Base-by-base conservation (phyloP, 1,140 invertebrate species). In the Drosophila kurseongensis region DNA sequence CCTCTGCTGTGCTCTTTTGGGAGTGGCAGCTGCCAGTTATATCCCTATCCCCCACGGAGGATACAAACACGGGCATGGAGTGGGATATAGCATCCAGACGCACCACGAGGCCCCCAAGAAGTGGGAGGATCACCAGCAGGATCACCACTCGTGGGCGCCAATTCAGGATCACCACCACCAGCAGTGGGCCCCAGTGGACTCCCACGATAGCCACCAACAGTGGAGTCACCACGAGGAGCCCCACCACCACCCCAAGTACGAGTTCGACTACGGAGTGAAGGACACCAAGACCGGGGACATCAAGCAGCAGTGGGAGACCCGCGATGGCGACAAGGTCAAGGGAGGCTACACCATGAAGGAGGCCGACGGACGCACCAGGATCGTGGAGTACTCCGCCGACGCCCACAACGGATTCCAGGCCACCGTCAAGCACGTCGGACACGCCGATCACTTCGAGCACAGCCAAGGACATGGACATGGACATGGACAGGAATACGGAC, bases 271-370 rank as follows among this genome's bases (percentile, higher is more conserved):
- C 90, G 95, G 95, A 38, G 95, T 96, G 7, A 94, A 95, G 75
- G 96, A 96, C 88, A 94, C 94, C 48, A 94, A 95, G 91, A 96
- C 95, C 45, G 95, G 96, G 74, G 95, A 96, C 88, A 94, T 95
- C 69, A 95, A 96, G 92, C 94, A 93, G 84, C 94, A 95, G 80
- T 94, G 94, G 92, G 95, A 95, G 85, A 92, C 93, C 10, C 93
- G 94, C 47, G 94, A 95, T 76, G 95, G 95, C 23, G 94, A 95
- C 77, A 93, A 94, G 12, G 94, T 95, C 47, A 93, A 94, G 89
- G 95, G 95, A 48, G 92, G 93, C 44, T 95, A 94, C 85, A 93
- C 93, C 38, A 82, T 95, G 42, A 93, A 94, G 68, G 94, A 95
- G 80, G 93, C 94, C 23, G 94, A 95, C 77, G 94, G 94, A 44